Evolutionary conservation across 2,113 vertebrate genomes (phyloP).

Genomic region (Semicossyphus pulcher): DNA sequence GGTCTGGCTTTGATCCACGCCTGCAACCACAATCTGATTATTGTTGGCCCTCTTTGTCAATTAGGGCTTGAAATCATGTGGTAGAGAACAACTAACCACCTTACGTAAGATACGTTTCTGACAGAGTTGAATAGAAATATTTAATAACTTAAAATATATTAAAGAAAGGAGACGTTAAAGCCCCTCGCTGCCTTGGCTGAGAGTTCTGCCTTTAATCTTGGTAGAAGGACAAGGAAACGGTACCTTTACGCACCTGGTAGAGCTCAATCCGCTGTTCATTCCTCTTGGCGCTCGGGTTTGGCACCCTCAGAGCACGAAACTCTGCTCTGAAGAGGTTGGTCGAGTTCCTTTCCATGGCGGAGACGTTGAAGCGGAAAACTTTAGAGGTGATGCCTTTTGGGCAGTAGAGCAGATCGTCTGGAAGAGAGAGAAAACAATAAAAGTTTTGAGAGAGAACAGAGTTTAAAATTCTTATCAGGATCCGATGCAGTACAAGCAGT

Average conservation of each 20-base stretch:
- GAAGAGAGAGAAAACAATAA: conserved; percentile 41
- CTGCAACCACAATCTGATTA: conserved; percentile 46
- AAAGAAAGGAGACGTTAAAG: background rate
- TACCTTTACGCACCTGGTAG: conserved; percentile 90
- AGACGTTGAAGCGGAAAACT: conserved; percentile 92
- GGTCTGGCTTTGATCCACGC: conserved; percentile 34
- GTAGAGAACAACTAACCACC: conserved; percentile 33
- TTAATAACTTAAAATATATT: background rate
- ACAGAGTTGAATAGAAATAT: conserved; percentile 3
- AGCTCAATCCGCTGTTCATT: conserved; percentile 93
- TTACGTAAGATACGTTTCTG: conserved; percentile 24
- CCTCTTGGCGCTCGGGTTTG: conserved; percentile 88
- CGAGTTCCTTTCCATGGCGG: conserved; percentile 92
- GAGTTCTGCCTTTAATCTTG: conserved; percentile 24
- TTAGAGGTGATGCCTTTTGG: conserved; percentile 92
- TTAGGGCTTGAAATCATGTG: conserved; percentile 31
- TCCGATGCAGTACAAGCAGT: conserved; percentile 6
- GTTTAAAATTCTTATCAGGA: conserved; percentile 10
- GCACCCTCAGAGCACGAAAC: conserved; percentile 90
- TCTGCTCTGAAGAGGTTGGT: conserved; percentile 94
- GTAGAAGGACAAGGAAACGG: conserved; percentile 63
- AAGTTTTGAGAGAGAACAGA: conserved; percentile 19
- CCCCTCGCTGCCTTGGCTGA: conserved; percentile 7
- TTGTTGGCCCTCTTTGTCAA: conserved; percentile 30
- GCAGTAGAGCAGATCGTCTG: conserved; percentile 91